Evolutionary conservation across 2,888 invertebrate species (phyloP).

Genomic region (Aspidiotus rigidus): DNA sequence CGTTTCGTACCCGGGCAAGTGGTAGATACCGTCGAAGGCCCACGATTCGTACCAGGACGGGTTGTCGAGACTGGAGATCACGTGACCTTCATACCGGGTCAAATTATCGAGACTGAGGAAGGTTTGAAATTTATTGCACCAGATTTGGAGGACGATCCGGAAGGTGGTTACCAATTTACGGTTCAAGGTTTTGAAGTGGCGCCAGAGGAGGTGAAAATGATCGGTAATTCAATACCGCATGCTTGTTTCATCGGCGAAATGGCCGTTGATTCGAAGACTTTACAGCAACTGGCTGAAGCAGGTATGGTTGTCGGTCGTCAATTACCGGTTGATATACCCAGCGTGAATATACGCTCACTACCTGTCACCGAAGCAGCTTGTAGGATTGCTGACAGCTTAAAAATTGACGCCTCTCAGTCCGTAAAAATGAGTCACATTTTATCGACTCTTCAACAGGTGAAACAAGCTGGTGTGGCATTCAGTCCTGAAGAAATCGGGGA

Average conservation of each 20-base stretch:
- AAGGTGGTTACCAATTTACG: constrained; percentile 58
- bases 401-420: constrained; percentile 43
- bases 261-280: constrained; percentile 56
- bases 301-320: constrained; percentile 60
- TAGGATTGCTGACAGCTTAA: constrained; percentile 41
- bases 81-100: constrained; percentile 47
- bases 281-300: constrained; percentile 57
- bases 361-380: constrained; percentile 41
- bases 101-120: constrained; percentile 48
- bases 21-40: constrained; percentile 61
- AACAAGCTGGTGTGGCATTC: not conserved
- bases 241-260: constrained; percentile 48
- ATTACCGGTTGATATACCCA: constrained; percentile 53
- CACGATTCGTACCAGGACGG: constrained; percentile 51
- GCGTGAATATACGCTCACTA: constrained; percentile 50
- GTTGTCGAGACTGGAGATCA: constrained; percentile 46
- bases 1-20: constrained; percentile 59
- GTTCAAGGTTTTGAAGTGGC: constrained; percentile 58
- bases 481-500: not conserved
- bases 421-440: constrained; percentile 46
- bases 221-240: constrained; percentile 43
- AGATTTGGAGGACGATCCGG: constrained; percentile 56
- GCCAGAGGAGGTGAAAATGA: constrained; percentile 46
- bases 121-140: constrained; percentile 58
- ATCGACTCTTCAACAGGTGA: constrained; percentile 37